A percentile compares a stretch with the other conserved stretches of the same genome.
Conservation (phyloP, 2,113 vertebrate genomes). For the Sceloporus undulatus region DNA sequence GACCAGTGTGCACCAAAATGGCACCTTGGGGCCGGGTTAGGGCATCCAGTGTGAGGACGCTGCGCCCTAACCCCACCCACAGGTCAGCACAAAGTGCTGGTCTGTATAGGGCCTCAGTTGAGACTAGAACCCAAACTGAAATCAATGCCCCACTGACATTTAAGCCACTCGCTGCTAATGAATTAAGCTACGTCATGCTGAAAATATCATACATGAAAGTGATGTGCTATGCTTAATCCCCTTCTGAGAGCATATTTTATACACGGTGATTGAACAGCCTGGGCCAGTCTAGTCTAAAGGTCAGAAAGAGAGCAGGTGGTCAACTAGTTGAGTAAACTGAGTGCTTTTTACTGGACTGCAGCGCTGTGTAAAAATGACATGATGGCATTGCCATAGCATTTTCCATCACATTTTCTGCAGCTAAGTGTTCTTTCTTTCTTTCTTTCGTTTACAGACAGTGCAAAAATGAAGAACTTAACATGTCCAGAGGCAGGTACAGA, state of each 20-base stretch:
- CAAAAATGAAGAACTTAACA: slow-evolving; percentile 42
- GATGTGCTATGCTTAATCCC: not conserved
- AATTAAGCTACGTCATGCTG: not conserved
- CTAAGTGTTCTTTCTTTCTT: not conserved
- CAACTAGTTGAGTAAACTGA: not conserved
- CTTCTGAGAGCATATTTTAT: not conserved
- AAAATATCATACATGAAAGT: not conserved
- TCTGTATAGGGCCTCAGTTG: too few relatives aligned
- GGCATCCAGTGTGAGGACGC: too few relatives aligned
- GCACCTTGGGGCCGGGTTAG: too few relatives aligned
- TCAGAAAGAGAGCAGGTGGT: not conserved
- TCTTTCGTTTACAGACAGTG: not conserved
- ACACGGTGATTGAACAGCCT: not conserved
- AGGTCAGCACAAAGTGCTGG: too few relatives aligned
- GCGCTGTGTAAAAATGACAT: not conserved
- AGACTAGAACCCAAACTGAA: too few relatives aligned
- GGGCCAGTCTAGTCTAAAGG: not conserved
- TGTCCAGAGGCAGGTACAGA: slow-evolving; percentile 64
- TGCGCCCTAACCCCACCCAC: too few relatives aligned
- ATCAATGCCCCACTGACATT: too few relatives aligned
- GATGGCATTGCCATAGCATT: not conserved
- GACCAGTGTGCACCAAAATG: too few relatives aligned
- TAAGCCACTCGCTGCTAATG: too few relatives aligned
- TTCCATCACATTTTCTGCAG: not conserved
- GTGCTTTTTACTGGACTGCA: not conserved